Base-by-base conservation (phyloP, 2,888 invertebrate species). In the Microdon myrmicae region DNA sequence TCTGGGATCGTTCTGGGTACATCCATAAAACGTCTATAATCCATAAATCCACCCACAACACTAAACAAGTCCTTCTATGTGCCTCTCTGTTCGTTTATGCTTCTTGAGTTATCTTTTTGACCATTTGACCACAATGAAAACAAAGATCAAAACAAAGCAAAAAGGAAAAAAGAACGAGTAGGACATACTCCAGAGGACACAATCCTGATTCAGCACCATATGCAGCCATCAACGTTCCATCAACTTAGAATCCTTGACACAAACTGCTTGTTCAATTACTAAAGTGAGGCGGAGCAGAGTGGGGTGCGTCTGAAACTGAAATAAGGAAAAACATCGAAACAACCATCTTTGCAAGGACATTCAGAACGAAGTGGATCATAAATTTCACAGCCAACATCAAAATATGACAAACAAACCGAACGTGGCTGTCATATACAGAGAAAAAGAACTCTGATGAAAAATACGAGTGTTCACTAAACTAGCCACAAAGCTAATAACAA, bases 401-500 rank as follows among this genome's bases (percentile, higher is more conserved):
- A 64, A 64, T 64, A 58, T 64, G 56, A 58, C 58, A 53, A 51
- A 43, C 58, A 53, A 58, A 64, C 51, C 41, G 47, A 47, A 58
- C 53, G 28, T 47, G 47, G 26, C 51, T 44, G 35, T 23, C 34
- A 49, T 56, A 31, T 22, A 17, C 25, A 14, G 23, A 6, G 26
- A 20, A 34, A 28, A 31, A 16, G 16, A 14, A 43, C 8, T 14
- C 28, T 16, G 12, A 13, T 3, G 31, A 22, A 19, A 38, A 41
- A 13, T n/a, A n/a, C 31, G 48, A 38, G 45, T 22, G 35, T 38
- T 41, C 51, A 51, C 58, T 58, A 51, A 64, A 58, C 64, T 58
- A 58, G 47, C 64, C 64, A 53, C 64, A 64, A 58, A 64, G 64
- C 64, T 64, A 64, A 64, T 64, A 64, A 64, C 64, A 58, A 64